Evolutionary conservation across 2,888 invertebrate genomes (phyloP).

Genomic region (Netelia inedita): DNA sequence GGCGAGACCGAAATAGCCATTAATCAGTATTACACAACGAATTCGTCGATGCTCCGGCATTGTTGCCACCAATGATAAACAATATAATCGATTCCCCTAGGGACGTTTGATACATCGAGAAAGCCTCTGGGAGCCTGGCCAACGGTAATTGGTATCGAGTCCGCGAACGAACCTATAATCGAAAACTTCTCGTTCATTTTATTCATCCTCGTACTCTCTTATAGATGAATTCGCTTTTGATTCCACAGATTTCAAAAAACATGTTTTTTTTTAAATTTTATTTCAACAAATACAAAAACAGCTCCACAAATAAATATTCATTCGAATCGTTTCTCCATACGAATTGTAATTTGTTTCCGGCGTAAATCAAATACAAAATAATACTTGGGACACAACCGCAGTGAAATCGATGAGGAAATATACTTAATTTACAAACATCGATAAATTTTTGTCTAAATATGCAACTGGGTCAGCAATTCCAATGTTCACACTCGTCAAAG

Average conservation of each 20-base stretch:
- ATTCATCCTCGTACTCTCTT: not conserved
- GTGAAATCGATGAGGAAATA: too few relatives aligned
- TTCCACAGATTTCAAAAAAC: not conserved
- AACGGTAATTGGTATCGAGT: not conserved
- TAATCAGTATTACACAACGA: not conserved
- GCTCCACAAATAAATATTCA: too few relatives aligned
- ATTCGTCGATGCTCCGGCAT: not conserved
- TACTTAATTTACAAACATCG: too few relatives aligned
- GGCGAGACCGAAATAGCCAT: not conserved
- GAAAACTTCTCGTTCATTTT: not conserved
- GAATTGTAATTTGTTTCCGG: too few relatives aligned
- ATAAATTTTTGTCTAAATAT: not conserved
- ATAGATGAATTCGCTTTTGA: too few relatives aligned
- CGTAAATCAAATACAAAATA: too few relatives aligned
- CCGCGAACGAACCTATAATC: not conserved
- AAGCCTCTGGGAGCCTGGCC: not conserved
- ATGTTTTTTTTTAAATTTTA: too few relatives aligned
- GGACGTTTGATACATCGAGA: not conserved
- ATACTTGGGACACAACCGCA: too few relatives aligned
- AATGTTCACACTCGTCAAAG: not conserved
- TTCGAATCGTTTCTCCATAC: too few relatives aligned
- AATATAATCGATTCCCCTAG: conserved; percentile 24
- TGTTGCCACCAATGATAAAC: conserved; percentile 19
- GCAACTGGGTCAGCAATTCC: not conserved
- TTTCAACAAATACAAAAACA: too few relatives aligned